Percentiles rank a stretch among this genome's conserved stretches.
Conservation (phyloP, 2,797 vertebrate species). For the Alosa sapidissima region DNA sequence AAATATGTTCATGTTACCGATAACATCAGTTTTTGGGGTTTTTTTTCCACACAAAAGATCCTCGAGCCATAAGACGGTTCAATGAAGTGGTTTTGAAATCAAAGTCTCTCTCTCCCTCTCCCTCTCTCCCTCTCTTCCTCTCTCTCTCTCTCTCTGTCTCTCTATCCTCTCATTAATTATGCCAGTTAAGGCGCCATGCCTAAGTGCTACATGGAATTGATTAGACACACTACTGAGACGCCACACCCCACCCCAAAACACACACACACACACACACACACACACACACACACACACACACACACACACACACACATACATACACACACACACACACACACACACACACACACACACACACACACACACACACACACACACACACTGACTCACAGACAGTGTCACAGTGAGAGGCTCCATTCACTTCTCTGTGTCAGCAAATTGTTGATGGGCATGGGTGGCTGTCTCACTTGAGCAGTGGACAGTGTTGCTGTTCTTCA, state of each 20-base stretch:
- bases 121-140: background rate
- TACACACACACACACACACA: constrained; percentile 8
- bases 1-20: too few relatives aligned
- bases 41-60: too few relatives aligned
- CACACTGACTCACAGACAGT: background rate
- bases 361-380: background rate
- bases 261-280: background rate
- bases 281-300: constrained; percentile 1
- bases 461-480: background rate
- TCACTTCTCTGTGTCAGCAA: background rate
- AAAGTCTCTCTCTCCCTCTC: constrained; percentile 25
- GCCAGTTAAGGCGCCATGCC: constrained; percentile 34
- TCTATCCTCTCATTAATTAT: constrained; percentile 42
- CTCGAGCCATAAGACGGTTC: too few relatives aligned
- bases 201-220: constrained; percentile 43
- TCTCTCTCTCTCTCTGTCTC: background rate
- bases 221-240: background rate
- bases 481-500: too few relatives aligned
- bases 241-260: background rate
- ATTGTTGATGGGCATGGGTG: background rate
- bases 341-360: background rate
- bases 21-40: too few relatives aligned
- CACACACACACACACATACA: background rate
- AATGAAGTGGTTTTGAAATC: background rate
- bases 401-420: background rate